Evolutionary conservation across 2,888 invertebrate species (phyloP), one percentile per base, ranked within the genome.

Genomic region (Dicranocentrus wangi): DNA sequence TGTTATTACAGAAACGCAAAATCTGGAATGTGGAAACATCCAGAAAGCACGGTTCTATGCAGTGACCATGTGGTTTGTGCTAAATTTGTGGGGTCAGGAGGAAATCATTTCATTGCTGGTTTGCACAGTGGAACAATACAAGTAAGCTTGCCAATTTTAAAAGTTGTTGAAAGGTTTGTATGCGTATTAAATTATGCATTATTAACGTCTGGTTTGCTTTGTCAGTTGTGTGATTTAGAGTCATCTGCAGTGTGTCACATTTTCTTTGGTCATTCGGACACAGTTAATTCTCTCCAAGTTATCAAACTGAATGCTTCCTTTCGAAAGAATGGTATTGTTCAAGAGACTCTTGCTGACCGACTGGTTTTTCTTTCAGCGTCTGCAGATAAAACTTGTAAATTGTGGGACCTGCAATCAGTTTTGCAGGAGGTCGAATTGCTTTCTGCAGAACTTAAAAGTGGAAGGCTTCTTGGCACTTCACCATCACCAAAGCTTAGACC

Each of bases 221-320:
- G 51, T 1, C 87, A 92, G 92, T 89, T 92, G 63, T 93, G 92
- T 89, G 90, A 92, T 86, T 91, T 91, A 85, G 88, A 90, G 8
- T 91, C 91, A 8, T 85, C 87, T 39, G 82, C 85, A 10, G 84
- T 84, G 19, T 81, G 86, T 73, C 90, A 90, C 65, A 90, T 90
- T 75, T 89, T 92, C 65, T 87, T 87, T 0, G 90, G 91, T 0
- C 90, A 90, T 19, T 89, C 87, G 0, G 88, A 89, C 0, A 87
- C 90, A 2, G 89, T 92, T 5, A 89, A 89, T 55, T 90, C 90
- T 88, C 87, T 92, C 2, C 90, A 91, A 1, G 89, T 51, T 23
- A 27, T 47, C 8, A 60, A n/a, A 47, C 25, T 69, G 5, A 28
- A 25, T 51, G 8, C 13, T 10, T 19, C 51, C 2, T n/a, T 21